Evolutionary conservation across 2,797 vertebrate genomes (phyloP).

Genomic region (Sebastes itinus): DNA sequence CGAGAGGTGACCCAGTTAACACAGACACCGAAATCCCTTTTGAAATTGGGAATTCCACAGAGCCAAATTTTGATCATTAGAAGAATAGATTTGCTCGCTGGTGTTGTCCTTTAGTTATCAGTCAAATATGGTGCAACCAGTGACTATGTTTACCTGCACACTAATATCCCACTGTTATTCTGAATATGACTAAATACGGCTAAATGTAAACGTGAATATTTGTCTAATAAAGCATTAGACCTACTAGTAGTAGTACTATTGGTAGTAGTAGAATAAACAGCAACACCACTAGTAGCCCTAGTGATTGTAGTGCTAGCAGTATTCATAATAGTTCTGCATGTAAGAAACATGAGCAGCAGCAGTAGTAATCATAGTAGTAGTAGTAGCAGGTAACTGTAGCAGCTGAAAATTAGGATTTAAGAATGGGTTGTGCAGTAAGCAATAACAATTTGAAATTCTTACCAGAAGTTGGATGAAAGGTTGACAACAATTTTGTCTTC

Average conservation of each 20-base stretch:
- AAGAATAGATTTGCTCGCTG: neutral
- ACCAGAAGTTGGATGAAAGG: too few relatives aligned
- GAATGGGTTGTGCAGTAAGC: neutral
- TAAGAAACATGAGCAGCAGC: neutral
- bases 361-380: neutral
- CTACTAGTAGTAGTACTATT: fast-evolving
- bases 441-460: too few relatives aligned
- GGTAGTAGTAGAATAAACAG: too few relatives aligned
- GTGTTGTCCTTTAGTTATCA: neutral
- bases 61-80: neutral
- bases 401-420: neutral
- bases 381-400: neutral
- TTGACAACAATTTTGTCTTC: too few relatives aligned
- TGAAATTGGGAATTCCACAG: slow-evolving; percentile 41
- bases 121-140: neutral
- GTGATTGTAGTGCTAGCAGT: neutral
- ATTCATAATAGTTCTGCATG: neutral
- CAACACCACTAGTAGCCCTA: too few relatives aligned
- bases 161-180: too few relatives aligned
- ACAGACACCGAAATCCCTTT: slow-evolving; percentile 60
- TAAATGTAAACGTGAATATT: too few relatives aligned
- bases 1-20: slow-evolving; percentile 51
- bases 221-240: neutral
- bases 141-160: too few relatives aligned
- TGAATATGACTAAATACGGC: too few relatives aligned